Evolutionary conservation across 2,888 invertebrate species (phyloP), one percentile per base, ranked within the genome.

Genomic region (Sabatieria punctata): DNA sequence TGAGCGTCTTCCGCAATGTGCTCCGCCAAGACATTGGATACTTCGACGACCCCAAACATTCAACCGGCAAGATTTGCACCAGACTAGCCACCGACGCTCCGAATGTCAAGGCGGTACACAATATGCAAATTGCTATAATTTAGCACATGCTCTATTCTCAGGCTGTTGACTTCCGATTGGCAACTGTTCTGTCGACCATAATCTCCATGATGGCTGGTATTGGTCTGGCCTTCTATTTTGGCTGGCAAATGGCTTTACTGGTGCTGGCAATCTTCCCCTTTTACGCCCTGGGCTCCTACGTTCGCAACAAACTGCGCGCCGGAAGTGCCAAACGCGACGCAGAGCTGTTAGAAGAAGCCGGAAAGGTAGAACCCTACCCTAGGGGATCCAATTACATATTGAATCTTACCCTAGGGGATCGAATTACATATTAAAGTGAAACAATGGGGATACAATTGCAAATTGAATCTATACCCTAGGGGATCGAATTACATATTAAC

Each of bases 281-380:
- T 37, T 56, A 68, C 11, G 60, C 63, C 36, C 46, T 66, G 13
- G 66, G 65, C 19, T 67, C 67, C 15, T 57, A 60, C 24, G 36
- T 71, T 11, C 63, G 68, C 49, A 63, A 67, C 55, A 64, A 61
- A 45, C 58, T 67, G 43, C 47, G 67, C 33, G 62, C 67, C 37
- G 70, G 71, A 33, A 66, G 65, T 25, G 69, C 71, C 41, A 64
- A 63, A 18, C 60, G 65, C 41, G 73, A 74, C 56, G 65, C 68
- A 1, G 63, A 60, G 27, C 63, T 70, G 2, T 63, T 73, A 65
- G 72, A 73, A 52, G 63, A 67, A 43, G 72, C 73, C 45, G 74
- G 74, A 49, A 69, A 71, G 61, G 73, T 72, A n/a, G n/a, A n/a
- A n/a, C n/a, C n/a, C n/a, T n/a, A n/a, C n/a, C n/a, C n/a, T n/a